A percentile compares a stretch with the other conserved stretches of the same genome.
These are phyloP conservation scores for Rhopalosiphum nymphaeae DNA, from an alignment of 2,888 invertebrate species.

Conservation along the genomic window DNA sequence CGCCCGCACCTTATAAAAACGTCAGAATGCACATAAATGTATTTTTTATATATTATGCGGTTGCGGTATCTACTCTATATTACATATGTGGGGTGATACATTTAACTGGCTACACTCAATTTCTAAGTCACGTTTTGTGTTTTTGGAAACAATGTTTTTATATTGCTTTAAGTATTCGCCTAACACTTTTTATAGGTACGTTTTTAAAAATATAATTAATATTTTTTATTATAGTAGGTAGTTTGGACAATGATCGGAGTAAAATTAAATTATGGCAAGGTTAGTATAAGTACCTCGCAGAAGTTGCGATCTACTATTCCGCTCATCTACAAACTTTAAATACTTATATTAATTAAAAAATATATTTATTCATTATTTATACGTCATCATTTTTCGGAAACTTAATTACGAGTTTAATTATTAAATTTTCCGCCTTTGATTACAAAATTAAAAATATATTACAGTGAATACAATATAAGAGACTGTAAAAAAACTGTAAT, in stretches of 20 bases:
- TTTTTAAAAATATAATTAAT: background rate
- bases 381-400: background rate
- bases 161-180: background rate
- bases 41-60: background rate
- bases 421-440: background rate
- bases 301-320: background rate
- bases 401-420: background rate
- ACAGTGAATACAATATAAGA: background rate
- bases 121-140: background rate
- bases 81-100: background rate
- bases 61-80: background rate
- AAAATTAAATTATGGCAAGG: background rate
- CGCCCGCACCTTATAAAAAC: conserved; percentile 19
- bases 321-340: background rate
- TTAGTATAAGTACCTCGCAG: background rate
- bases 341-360: background rate
- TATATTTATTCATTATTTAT: background rate
- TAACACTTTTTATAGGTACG: background rate
- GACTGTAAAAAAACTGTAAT: background rate
- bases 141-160: background rate
- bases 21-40: background rate
- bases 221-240: background rate
- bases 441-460: background rate
- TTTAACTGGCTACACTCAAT: background rate
- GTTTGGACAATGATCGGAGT: background rate